Percentiles rank a stretch among this genome's conserved stretches.
These are phyloP conservation scores for Aethina tumida DNA, from an alignment of 1,140 invertebrate species.

Conservation along the genomic window DNA sequence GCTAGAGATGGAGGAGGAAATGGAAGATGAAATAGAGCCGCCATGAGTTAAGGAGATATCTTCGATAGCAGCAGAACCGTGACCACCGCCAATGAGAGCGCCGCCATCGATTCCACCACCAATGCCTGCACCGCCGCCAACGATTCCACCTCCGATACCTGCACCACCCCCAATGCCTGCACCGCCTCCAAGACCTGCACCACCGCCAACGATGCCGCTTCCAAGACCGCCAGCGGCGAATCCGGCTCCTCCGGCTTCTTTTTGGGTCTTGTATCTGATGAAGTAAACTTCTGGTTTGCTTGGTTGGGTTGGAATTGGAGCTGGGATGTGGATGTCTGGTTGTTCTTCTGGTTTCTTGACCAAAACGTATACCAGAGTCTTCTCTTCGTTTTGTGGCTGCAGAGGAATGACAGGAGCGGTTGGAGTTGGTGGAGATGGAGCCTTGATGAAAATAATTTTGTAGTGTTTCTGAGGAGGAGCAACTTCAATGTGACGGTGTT, in stretches of 20 bases:
- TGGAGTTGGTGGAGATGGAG: constrained; percentile 65
- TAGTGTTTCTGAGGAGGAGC: constrained; percentile 70
- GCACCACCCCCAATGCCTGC: constrained; percentile 28
- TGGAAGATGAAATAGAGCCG: constrained; percentile 11
- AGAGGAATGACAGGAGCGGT: constrained; percentile 50
- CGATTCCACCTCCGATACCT: constrained; percentile 31
- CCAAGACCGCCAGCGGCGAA: constrained; percentile 37
- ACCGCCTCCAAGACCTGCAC: constrained; percentile 23
- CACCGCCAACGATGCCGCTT: constrained; percentile 29
- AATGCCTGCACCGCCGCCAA: constrained; percentile 32
- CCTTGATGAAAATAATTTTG: constrained; percentile 85
- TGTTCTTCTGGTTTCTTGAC: constrained; percentile 76
- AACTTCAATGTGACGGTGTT: constrained; percentile 40
- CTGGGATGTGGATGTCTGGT: constrained; percentile 64
- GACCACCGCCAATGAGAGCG: constrained; percentile 28
- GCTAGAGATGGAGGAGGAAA: constrained; percentile 6
- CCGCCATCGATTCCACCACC: constrained; percentile 29
- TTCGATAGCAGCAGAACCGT: constrained; percentile 16
- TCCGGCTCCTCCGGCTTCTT: constrained; percentile 48
- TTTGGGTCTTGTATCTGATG: constrained; percentile 80
- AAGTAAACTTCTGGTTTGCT: constrained; percentile 83
- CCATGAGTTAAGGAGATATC: no score
- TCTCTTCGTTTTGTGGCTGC: constrained; percentile 71
- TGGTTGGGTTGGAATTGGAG: constrained; percentile 63
- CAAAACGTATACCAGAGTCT: constrained; percentile 82